A percentile compares a stretch with the other conserved stretches of the same genome.
Evolutionary conservation across 2,113 vertebrate genomes (phyloP).

Genomic region (Equus przewalskii): DNA sequence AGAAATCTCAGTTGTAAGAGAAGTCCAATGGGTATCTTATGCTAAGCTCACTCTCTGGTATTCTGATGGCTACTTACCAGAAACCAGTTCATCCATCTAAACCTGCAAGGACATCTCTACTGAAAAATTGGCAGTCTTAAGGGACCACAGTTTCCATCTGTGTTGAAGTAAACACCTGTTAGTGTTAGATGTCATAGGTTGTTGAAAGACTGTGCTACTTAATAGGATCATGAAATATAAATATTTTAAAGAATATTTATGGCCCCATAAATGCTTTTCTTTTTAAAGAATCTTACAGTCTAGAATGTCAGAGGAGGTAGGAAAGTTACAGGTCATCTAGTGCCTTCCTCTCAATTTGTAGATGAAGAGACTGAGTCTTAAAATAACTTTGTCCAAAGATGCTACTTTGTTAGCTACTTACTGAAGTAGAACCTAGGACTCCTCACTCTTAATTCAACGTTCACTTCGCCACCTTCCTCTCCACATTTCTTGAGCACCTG

Average conservation of each 20-base stretch:
- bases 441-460: background rate
- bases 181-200: constrained; percentile 41
- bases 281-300: background rate
- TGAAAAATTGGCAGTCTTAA: constrained; percentile 53
- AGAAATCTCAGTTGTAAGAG: constrained; percentile 18
- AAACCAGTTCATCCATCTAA: constrained; percentile 61
- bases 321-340: background rate
- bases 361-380: background rate
- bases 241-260: constrained; percentile 50
- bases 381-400: background rate
- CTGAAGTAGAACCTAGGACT: background rate
- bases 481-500: background rate
- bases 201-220: background rate
- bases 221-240: constrained; percentile 9
- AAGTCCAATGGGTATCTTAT: constrained; percentile 35
- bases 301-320: background rate
- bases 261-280: background rate
- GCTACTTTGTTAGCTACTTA: background rate
- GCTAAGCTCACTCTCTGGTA: constrained; percentile 33
- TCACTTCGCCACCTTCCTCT: background rate
- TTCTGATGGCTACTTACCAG: constrained; percentile 64
- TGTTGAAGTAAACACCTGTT: constrained; percentile 55
- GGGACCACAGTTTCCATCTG: constrained; percentile 49
- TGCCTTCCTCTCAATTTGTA: background rate
- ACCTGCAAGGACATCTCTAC: constrained; percentile 53